Percentiles rank a stretch among this genome's conserved stretches.
phyloP scores from a whole-genome alignment of 2,888 invertebrate species.

The Caenorhabditis drosophilae region DNA sequence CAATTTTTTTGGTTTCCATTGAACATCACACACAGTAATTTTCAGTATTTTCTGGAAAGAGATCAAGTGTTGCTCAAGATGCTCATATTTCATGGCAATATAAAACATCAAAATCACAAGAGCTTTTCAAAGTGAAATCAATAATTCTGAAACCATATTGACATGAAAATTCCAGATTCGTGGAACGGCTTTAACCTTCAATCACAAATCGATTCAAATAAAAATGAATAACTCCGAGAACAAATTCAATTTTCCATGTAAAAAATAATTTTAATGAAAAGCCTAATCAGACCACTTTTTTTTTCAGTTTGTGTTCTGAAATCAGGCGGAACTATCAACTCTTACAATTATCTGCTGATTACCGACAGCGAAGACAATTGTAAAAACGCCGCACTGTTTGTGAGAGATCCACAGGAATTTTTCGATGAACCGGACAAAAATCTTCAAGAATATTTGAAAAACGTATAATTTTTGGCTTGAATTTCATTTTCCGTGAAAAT shows the following conservation, averaged over 20 bases:
- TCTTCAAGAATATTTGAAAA: conserved; percentile 43
- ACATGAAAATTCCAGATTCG: conserved; percentile 24
- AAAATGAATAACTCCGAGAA: conserved; percentile 39
- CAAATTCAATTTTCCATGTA: conserved; percentile 45
- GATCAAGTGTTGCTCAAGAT: conserved; percentile 32
- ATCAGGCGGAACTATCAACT: conserved; percentile 14
- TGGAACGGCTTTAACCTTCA: conserved; percentile 40
- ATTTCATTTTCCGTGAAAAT: background rate
- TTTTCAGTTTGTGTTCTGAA: conserved; percentile 33
- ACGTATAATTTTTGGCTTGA: conserved; percentile 9
- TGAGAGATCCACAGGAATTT: conserved; percentile 49
- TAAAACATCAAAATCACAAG: conserved; percentile 21
- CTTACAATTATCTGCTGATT: conserved; percentile 38
- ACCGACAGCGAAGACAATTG: conserved; percentile 44
- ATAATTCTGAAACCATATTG: background rate
- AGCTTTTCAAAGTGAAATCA: conserved; percentile 7
- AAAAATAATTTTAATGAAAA: background rate
- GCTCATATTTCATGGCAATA: conserved; percentile 41
- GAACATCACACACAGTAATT: too few relatives aligned
- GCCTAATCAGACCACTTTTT: background rate
- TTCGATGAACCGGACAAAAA: conserved; percentile 47
- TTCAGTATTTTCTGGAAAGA: conserved; percentile 36
- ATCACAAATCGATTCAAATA: conserved; percentile 33
- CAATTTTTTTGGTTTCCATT: too few relatives aligned
- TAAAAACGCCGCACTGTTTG: conserved; percentile 44